Evolutionary conservation across 1,140 invertebrate genomes (phyloP).

Genomic region (Halictus rubicundus): DNA sequence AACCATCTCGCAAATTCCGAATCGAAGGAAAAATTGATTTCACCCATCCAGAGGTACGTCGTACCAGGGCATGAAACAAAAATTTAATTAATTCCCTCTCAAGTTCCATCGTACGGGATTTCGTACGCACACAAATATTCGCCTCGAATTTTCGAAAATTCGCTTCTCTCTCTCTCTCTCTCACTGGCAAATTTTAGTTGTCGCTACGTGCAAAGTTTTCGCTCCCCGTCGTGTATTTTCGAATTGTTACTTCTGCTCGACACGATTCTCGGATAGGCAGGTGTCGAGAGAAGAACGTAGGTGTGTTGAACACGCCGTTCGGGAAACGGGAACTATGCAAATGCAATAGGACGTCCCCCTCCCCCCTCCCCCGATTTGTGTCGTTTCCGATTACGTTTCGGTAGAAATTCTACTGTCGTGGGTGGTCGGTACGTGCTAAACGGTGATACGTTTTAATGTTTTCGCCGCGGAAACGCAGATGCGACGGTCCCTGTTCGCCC

Average conservation of each 20-base stretch:
- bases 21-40: too few species aligned
- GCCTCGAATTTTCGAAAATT: too few species aligned
- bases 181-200: too few species aligned
- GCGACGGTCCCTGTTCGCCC: too few species aligned
- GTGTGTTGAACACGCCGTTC: not conserved
- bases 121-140: too few species aligned
- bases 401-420: not conserved
- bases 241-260: not conserved
- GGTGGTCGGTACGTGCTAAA: not conserved
- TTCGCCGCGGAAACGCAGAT: not conserved
- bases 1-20: too few species aligned
- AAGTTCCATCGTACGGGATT: too few species aligned
- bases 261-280: not conserved
- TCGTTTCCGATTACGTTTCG: slow-evolving; percentile 20
- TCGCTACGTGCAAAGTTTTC: not conserved
- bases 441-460: not conserved
- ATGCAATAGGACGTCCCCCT: slow-evolving; percentile 11
- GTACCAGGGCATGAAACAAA: too few species aligned
- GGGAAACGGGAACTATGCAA: not conserved
- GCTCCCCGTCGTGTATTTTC: not conserved
- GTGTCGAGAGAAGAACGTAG: not conserved
- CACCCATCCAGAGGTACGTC: too few species aligned
- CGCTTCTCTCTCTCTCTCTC: too few species aligned
- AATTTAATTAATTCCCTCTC: too few species aligned
- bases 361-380: not conserved